phyloP scores from a whole-genome alignment of 2,888 invertebrate species.

The Hydroisotoma schaefferi region DNA sequence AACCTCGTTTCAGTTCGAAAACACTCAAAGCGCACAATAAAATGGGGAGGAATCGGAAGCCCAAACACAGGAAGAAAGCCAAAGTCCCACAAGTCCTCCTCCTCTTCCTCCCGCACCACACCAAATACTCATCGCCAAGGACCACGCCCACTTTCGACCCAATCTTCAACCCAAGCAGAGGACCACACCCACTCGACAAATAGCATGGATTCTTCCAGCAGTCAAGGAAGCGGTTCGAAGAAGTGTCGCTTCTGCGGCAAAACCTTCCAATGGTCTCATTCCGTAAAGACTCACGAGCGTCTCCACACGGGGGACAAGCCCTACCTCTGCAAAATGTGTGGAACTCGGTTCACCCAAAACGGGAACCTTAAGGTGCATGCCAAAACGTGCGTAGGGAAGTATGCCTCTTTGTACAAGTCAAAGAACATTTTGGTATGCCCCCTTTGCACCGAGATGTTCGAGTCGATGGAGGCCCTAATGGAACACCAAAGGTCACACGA shows the following conservation, averaged over 20 bases:
- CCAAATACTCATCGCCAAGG: not conserved
- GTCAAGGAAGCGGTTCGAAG: conserved; percentile 23
- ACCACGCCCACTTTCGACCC: conserved; percentile 3
- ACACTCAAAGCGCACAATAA: no score
- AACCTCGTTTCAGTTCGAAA: no score
- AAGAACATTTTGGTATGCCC: conserved; percentile 26
- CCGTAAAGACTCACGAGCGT: conserved; percentile 32
- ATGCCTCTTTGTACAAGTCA: conserved; percentile 25
- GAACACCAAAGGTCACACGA: conserved; percentile 34
- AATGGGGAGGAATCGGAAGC: no score
- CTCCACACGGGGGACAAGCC: conserved; percentile 32
- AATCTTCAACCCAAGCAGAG: conserved; percentile 1
- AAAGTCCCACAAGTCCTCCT: not conserved
- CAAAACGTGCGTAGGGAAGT: conserved; percentile 31
- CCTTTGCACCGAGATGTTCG: conserved; percentile 34
- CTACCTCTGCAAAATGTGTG: conserved; percentile 30
- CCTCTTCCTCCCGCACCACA: conserved; percentile 4
- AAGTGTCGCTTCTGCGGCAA: conserved; percentile 33
- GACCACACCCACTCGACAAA: not conserved
- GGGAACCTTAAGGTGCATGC: conserved; percentile 35
- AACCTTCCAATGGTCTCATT: conserved; percentile 33
- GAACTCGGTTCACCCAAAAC: conserved; percentile 28
- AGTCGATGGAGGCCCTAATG: conserved; percentile 29
- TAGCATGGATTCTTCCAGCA: no score
- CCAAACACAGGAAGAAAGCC: conserved; percentile 9